Conservation (phyloP, 2,888 invertebrate species). For the Malthinus flaveolus region DNA sequence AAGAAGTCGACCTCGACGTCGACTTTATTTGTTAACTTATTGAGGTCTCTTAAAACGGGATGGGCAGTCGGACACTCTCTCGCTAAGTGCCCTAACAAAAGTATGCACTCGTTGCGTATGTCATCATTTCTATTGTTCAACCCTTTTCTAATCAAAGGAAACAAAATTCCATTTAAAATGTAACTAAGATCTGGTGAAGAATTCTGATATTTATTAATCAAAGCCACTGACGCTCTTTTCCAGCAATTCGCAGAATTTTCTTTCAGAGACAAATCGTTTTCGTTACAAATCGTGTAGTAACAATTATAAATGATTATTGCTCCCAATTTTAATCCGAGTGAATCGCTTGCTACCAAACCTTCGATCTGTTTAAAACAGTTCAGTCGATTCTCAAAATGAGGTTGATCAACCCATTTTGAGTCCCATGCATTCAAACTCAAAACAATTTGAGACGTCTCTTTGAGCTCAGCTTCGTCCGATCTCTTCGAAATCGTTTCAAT, state of each 20-base stretch:
- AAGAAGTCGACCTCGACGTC: constrained; percentile 93
- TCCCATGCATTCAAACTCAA: constrained; percentile 85
- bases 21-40: constrained; percentile 65
- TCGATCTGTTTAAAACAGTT: constrained; percentile 75
- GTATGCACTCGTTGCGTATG: constrained; percentile 78
- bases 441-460: constrained; percentile 60
- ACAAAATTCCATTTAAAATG: constrained; percentile 72
- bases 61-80: constrained; percentile 73
- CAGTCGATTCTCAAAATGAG: constrained; percentile 83
- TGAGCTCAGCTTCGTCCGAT: constrained; percentile 49
- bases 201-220: constrained; percentile 62
- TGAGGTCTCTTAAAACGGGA: constrained; percentile 71
- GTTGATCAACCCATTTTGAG: constrained; percentile 88
- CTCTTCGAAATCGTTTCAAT: constrained; percentile 63
- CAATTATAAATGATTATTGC: constrained; percentile 81
- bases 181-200: constrained; percentile 63
- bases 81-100: constrained; percentile 75
- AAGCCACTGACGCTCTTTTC: constrained; percentile 67
- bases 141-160: constrained; percentile 72
- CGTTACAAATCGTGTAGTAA: constrained; percentile 74
- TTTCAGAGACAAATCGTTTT: constrained; percentile 81
- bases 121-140: constrained; percentile 72
- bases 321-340: constrained; percentile 67
- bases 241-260: constrained; percentile 79
- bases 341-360: constrained; percentile 56